phyloP scores from a whole-genome alignment of 2,888 invertebrate genomes.

The Acrobasis repandana region DNA sequence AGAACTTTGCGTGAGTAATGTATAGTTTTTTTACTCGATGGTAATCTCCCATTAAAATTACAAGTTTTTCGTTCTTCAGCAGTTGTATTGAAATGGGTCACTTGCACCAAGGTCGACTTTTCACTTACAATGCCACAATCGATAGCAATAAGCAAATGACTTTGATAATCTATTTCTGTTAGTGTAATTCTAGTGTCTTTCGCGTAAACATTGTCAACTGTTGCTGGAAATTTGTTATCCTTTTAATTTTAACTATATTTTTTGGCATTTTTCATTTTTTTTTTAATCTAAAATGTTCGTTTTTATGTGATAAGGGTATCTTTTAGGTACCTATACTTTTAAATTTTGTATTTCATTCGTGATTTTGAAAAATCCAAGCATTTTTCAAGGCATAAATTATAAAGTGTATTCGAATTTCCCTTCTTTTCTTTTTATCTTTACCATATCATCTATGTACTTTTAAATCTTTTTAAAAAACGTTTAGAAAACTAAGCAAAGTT shows the following conservation, averaged over 20 bases:
- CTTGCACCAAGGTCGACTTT: constrained; percentile 21
- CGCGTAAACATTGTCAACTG: constrained; percentile 15
- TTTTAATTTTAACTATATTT: not conserved
- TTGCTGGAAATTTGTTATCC: not conserved
- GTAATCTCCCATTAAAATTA: constrained; percentile 29
- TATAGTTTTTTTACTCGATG: constrained; percentile 16
- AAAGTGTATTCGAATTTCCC: too few relatives aligned
- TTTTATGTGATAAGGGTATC: not conserved
- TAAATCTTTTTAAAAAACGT: too few relatives aligned
- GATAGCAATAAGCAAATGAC: constrained; percentile 22
- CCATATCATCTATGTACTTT: too few relatives aligned
- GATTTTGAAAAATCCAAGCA: too few relatives aligned
- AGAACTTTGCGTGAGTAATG: constrained; percentile 30
- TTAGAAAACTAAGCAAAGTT: too few relatives aligned
- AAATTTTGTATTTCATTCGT: too few relatives aligned
- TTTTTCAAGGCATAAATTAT: too few relatives aligned
- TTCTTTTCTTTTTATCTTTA: too few relatives aligned
- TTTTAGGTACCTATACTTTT: too few relatives aligned
- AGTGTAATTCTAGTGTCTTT: constrained; percentile 11
- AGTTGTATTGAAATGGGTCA: constrained; percentile 17
- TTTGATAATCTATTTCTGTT: constrained; percentile 19
- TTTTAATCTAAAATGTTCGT: not conserved
- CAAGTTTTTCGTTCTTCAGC: constrained; percentile 25
- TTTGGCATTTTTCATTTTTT: not conserved
- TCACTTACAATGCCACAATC: constrained; percentile 20